These are phyloP conservation scores for Cyprinus carpio DNA, from an alignment of 2,113 vertebrate genomes.

Conservation along the genomic window DNA sequence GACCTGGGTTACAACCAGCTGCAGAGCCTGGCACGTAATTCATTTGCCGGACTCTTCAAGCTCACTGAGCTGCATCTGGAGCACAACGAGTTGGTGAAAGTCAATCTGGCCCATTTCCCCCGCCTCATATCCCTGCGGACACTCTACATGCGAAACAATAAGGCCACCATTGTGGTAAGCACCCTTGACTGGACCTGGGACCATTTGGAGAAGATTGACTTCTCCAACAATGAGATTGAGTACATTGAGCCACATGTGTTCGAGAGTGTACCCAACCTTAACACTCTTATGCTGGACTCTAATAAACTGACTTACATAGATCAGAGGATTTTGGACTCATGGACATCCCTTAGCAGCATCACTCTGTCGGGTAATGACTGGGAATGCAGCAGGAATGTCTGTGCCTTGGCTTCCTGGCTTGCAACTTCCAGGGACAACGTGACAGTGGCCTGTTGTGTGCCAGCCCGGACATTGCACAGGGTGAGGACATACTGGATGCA, in stretches of 20 bases:
- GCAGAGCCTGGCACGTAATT: constrained; percentile 97
- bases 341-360: constrained; percentile 92
- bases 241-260: constrained; percentile 97
- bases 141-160: constrained; percentile 94
- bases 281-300: constrained; percentile 90
- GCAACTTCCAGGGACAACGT: constrained; percentile 92
- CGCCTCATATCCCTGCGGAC: constrained; percentile 93
- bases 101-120: constrained; percentile 98
- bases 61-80: constrained; percentile 98
- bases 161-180: constrained; percentile 92
- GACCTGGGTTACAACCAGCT: constrained; percentile 99
- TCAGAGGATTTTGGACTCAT: constrained; percentile 90
- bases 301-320: constrained; percentile 91
- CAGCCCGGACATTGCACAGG: constrained; percentile 94
- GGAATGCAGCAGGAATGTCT: constrained; percentile 97
- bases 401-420: constrained; percentile 95
- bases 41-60: constrained; percentile 97
- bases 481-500: constrained; percentile 96
- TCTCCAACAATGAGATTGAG: constrained; percentile 95
- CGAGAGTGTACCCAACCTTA: constrained; percentile 92
- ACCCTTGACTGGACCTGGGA: constrained; percentile 98
- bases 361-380: constrained; percentile 93
- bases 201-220: constrained; percentile 91
- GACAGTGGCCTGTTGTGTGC: constrained; percentile 93
- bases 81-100: constrained; percentile 98